phyloP scores from a whole-genome alignment of 2,113 vertebrate species.

The Nibea albiflora region DNA sequence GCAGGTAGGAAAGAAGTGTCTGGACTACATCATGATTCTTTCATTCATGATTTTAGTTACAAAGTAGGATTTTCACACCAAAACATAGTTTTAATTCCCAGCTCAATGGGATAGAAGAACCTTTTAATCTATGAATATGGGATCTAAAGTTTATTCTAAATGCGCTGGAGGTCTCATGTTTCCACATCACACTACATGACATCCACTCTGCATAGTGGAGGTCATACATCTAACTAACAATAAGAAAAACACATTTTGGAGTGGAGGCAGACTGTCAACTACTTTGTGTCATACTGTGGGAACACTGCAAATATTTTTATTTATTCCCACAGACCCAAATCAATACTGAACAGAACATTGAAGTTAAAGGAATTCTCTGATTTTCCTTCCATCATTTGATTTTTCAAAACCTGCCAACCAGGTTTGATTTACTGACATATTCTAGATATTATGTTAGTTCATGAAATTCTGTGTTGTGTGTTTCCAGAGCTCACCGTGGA shows the following conservation, averaged over 20 bases:
- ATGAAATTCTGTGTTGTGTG: slow-evolving; percentile 33
- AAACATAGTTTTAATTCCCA: not conserved
- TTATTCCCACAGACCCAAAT: not conserved
- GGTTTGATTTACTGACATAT: not conserved
- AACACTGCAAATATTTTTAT: not conserved
- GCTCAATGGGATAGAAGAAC: not conserved
- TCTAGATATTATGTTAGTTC: not conserved
- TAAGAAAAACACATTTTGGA: not conserved
- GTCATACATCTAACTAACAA: not conserved
- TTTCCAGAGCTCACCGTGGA: slow-evolving; percentile 54
- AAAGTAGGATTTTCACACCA: not conserved
- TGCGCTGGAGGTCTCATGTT: not conserved
- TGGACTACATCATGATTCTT: no score
- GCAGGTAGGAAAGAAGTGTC: slow-evolving; percentile 31
- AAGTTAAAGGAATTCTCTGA: not conserved
- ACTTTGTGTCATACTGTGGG: not conserved
- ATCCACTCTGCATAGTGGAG: not conserved
- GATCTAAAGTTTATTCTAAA: not conserved
- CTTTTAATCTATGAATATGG: no score
- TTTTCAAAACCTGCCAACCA: not conserved
- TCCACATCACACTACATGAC: not conserved
- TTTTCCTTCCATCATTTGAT: not conserved
- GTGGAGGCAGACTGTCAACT: no score
- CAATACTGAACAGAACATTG: not conserved
- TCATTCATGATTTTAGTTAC: not conserved